Percentiles rank a stretch among this genome's conserved stretches.
Evolutionary conservation across 2,888 invertebrate genomes (phyloP).

Genomic region (Drosophila rubida): DNA sequence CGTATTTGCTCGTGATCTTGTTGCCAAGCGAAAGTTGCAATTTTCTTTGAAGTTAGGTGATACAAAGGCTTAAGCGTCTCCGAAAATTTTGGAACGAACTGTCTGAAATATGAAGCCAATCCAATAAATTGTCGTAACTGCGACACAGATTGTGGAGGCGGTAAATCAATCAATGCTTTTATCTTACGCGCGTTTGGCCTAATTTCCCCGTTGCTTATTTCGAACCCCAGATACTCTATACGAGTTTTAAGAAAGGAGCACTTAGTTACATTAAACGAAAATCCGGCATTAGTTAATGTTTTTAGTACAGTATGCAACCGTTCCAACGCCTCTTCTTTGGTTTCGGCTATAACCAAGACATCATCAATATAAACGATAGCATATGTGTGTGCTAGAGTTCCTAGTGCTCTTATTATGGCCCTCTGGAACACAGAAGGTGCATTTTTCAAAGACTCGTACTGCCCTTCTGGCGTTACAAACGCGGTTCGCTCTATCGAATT

Average conservation of each 20-base stretch:
- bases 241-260: constrained; percentile 8
- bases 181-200: constrained; percentile 13
- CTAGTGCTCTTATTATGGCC: too few species aligned
- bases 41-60: constrained; percentile 1
- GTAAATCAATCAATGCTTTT: not conserved
- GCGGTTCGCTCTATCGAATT: too few species aligned
- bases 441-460: too few species aligned
- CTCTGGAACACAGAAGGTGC: too few species aligned
- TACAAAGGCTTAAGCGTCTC: constrained; percentile 1
- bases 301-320: not conserved
- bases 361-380: constrained; percentile 7
- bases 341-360: constrained; percentile 1
- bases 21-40: not conserved
- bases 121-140: not conserved
- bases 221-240: constrained; percentile 21
- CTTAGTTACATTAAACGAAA: constrained; percentile 5
- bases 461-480: too few species aligned
- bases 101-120: constrained; percentile 1
- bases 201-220: constrained; percentile 9
- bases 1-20: too few species aligned
- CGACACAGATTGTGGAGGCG: not conserved
- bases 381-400: not conserved
- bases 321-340: constrained; percentile 4
- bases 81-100: constrained; percentile 6
- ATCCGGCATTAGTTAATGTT: not conserved